Evolutionary conservation across 2,113 vertebrate species (phyloP).

Genomic region (Oncorhynchus clarkii): DNA sequence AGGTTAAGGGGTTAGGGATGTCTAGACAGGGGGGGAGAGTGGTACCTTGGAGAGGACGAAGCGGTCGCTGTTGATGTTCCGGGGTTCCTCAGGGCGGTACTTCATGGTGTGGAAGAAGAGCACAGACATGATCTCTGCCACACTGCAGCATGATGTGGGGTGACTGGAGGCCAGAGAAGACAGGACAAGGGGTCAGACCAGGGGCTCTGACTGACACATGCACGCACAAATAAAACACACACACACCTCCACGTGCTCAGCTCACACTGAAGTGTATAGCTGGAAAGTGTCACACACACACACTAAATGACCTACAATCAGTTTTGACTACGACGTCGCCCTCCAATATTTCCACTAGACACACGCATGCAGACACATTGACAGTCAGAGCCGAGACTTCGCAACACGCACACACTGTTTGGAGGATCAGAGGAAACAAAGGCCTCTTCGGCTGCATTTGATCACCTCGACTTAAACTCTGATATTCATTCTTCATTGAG

Average conservation of each 20-base stretch:
- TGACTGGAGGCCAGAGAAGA: slow-evolving; percentile 60
- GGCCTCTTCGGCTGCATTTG: background rate
- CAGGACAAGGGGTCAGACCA: slow-evolving; percentile 5
- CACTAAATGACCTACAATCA: background rate
- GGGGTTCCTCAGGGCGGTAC: slow-evolving; percentile 87
- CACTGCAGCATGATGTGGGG: slow-evolving; percentile 93
- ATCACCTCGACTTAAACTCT: background rate
- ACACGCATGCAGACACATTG: background rate
- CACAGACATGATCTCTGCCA: slow-evolving; percentile 93
- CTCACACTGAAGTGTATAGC: too few species aligned
- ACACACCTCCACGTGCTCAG: slow-evolving; percentile 1
- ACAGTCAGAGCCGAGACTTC: background rate
- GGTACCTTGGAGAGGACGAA: slow-evolving; percentile 93
- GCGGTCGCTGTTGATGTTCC: slow-evolving; percentile 88
- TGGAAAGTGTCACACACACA: background rate
- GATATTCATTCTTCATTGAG: too few species aligned
- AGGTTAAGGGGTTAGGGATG: too few species aligned
- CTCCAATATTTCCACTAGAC: background rate
- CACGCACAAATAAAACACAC: background rate
- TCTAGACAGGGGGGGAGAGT: too few species aligned
- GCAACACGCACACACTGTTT: background rate
- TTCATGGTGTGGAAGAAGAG: slow-evolving; percentile 94
- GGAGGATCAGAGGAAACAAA: background rate
- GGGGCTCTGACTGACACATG: background rate
- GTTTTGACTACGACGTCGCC: too few species aligned